A percentile compares a stretch with the other conserved stretches of the same genome.
Conservation (phyloP, 2,113 vertebrate genomes). For the Coptodon bakossiorum region DNA sequence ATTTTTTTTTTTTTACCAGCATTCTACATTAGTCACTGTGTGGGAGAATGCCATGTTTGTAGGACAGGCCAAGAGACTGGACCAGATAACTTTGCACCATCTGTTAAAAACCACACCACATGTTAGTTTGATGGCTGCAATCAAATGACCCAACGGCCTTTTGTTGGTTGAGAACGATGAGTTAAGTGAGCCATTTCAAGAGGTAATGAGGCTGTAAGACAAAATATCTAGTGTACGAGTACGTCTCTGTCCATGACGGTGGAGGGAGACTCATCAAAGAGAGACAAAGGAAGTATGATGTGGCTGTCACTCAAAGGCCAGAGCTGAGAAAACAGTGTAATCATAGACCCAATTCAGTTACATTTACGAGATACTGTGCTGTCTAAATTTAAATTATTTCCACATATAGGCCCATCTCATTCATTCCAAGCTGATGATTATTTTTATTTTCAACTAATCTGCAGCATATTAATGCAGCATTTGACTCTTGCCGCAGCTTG, state of each 20-base stretch:
- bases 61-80: not conserved
- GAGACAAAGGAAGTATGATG: not conserved
- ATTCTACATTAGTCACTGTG: slow-evolving; percentile 30
- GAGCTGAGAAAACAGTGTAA: slow-evolving; percentile 19
- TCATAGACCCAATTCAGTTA: slow-evolving; percentile 8
- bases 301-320: not conserved
- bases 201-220: not conserved
- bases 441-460: not conserved
- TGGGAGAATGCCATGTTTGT: slow-evolving; percentile 9
- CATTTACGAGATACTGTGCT: not conserved
- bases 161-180: not conserved
- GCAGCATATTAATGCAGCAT: not conserved
- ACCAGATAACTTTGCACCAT: slow-evolving; percentile 17
- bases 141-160: not conserved
- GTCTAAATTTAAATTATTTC: not conserved
- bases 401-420: not conserved
- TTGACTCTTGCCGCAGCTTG: not conserved
- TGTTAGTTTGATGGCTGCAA: slow-evolving; percentile 8
- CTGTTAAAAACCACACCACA: slow-evolving; percentile 18
- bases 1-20: slow-evolving; percentile 24
- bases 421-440: not conserved
- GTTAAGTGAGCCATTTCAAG: not conserved
- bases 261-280: not conserved
- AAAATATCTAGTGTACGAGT: not conserved
- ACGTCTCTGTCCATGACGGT: not conserved